phyloP scores from a whole-genome alignment of 2,797 vertebrate species.

The Babyrousa celebensis region DNA sequence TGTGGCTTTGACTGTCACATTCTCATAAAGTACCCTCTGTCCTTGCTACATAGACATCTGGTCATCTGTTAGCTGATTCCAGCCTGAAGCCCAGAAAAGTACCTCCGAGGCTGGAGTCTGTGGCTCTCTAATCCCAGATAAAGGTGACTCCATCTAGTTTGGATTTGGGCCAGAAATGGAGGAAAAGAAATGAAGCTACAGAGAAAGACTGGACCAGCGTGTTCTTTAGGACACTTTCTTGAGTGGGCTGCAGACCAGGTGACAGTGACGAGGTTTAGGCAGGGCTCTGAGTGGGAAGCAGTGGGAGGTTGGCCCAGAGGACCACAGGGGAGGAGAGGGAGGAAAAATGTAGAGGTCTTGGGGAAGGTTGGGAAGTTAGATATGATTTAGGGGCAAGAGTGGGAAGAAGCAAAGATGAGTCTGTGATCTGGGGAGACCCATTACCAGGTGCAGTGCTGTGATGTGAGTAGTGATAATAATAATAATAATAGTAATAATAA shows the following conservation, averaged over 20 bases:
- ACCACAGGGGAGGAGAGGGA: fast-evolving
- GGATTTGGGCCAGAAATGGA: not conserved
- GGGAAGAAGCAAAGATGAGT: not conserved
- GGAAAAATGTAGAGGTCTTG: not conserved
- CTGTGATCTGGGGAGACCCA: not conserved
- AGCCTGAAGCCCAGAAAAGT: not conserved
- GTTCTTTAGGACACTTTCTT: fast-evolving
- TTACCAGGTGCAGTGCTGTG: not conserved
- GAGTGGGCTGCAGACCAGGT: not conserved
- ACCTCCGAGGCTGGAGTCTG: not conserved
- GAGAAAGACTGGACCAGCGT: not conserved
- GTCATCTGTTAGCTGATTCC: not conserved
- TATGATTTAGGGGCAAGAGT: not conserved
- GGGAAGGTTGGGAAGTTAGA: not conserved
- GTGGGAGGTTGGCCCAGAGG: not conserved
- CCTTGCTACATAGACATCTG: fast-evolving
- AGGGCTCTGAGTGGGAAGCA: not conserved
- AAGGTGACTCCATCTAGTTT: not conserved
- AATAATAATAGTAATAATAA: no score
- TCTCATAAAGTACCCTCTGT: not conserved
- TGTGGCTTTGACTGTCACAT: not conserved
- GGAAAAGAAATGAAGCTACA: not conserved
- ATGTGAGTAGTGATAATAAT: not conserved
- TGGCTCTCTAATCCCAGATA: not conserved
- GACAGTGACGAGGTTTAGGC: fast-evolving